Evolutionary conservation across 2,888 invertebrate genomes (phyloP).

Genomic region (Teleiodes luculella): DNA sequence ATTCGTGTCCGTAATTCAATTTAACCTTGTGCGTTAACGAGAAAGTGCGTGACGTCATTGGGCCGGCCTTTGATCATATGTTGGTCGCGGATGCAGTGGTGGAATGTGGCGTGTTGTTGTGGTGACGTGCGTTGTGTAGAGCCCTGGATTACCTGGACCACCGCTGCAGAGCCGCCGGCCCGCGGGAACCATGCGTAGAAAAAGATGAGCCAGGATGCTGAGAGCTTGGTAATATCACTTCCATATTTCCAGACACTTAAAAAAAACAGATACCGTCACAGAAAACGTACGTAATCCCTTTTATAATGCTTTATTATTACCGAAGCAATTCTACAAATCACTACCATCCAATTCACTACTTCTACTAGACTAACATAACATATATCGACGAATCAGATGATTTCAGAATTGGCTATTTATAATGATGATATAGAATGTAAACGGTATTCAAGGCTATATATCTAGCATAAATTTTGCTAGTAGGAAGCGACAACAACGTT

Average conservation of each 20-base stretch:
- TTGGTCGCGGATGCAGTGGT: slow-evolving; percentile 77
- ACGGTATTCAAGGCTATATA: slow-evolving; percentile 43
- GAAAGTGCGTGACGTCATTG: slow-evolving; percentile 76
- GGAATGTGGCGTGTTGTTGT: slow-evolving; percentile 74
- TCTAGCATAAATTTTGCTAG: slow-evolving; percentile 19
- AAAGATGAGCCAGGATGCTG: slow-evolving; percentile 85
- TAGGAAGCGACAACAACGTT: no score
- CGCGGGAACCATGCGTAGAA: slow-evolving; percentile 81
- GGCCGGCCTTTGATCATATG: slow-evolving; percentile 75
- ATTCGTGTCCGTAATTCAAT: slow-evolving; percentile 34
- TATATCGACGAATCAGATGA: slow-evolving; percentile 22
- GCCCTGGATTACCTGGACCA: slow-evolving; percentile 56
- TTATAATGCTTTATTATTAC: no score
- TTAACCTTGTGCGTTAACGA: slow-evolving; percentile 63
- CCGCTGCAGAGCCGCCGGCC: slow-evolving; percentile 62
- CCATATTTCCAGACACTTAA: slow-evolving; percentile 34
- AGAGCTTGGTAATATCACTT: slow-evolving; percentile 83
- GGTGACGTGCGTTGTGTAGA: slow-evolving; percentile 68
- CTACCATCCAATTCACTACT: neutral
- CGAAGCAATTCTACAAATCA: neutral
- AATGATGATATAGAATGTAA: slow-evolving; percentile 59
- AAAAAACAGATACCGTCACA: neutral
- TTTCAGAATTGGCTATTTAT: slow-evolving; percentile 55
- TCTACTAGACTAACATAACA: slow-evolving; percentile 4
- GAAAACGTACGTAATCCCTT: neutral